phyloP scores from a whole-genome alignment of 2,113 vertebrate genomes.

The Clarias macrocephalus region DNA sequence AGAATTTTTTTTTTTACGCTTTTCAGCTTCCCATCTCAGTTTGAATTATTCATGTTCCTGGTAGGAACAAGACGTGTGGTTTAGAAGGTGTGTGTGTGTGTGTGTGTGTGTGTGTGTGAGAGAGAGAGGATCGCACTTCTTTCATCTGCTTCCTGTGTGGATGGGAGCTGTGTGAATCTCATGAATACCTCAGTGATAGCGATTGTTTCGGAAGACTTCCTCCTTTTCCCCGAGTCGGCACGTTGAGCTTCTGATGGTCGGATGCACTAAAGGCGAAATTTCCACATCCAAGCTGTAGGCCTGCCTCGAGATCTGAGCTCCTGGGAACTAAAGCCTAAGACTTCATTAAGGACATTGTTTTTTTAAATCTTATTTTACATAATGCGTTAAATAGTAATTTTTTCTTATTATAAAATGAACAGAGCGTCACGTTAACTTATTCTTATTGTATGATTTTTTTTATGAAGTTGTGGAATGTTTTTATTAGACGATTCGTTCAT shows the following conservation, averaged over 20 bases:
- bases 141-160: conserved; percentile 48
- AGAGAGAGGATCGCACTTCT: neutral
- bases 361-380: neutral
- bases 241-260: neutral
- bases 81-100: conserved; percentile 28
- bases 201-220: neutral
- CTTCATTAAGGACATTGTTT: neutral
- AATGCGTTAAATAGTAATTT: neutral
- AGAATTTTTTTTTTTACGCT: neutral
- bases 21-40: conserved; percentile 29
- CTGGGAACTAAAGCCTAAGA: neutral
- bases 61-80: conserved; percentile 33
- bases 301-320: neutral
- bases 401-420: neutral
- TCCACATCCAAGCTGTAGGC: neutral
- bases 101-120: conserved; percentile 3
- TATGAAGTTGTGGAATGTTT: neutral
- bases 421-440: neutral
- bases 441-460: neutral
- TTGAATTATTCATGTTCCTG: conserved; percentile 53
- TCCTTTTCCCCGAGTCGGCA: neutral
- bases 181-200: conserved; percentile 22
- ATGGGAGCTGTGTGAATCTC: conserved; percentile 30
- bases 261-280: neutral
- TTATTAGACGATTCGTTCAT: neutral